Evolutionary conservation across 1,140 invertebrate species (phyloP).

Genomic region (Drosophila yakuba): DNA sequence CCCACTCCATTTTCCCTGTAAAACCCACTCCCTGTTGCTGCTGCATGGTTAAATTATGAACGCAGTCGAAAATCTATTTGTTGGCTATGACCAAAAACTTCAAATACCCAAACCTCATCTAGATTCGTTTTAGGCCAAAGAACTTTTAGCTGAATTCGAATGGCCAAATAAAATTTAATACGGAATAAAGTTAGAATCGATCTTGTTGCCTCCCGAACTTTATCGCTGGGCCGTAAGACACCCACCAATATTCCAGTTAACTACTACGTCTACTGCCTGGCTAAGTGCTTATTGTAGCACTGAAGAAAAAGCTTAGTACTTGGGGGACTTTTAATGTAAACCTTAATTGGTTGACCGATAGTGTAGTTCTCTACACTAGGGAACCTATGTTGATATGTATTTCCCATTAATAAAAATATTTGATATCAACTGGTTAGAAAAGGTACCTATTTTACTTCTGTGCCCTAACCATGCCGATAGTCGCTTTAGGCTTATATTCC

Average conservation of each 20-base stretch:
- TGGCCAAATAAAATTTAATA: constrained; percentile 53
- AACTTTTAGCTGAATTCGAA: constrained; percentile 40
- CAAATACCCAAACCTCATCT: constrained; percentile 25
- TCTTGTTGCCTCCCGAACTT: constrained; percentile 42
- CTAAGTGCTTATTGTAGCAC: constrained; percentile 14
- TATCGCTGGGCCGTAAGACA: constrained; percentile 47
- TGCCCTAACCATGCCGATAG: constrained; percentile 18
- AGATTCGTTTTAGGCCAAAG: constrained; percentile 19
- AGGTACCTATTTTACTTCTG: constrained; percentile 5
- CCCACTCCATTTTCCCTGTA: background rate
- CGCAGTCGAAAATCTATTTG: constrained; percentile 40
- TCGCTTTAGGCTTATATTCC: constrained; percentile 20
- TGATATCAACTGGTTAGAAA: background rate
- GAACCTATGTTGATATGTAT: no score
- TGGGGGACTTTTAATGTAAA: no score
- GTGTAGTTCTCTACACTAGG: no score
- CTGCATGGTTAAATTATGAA: constrained; percentile 58
- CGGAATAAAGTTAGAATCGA: constrained; percentile 32
- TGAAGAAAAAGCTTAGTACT: background rate
- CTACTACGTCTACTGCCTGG: constrained; percentile 2
- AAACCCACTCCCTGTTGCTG: constrained; percentile 25
- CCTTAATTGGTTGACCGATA: no score
- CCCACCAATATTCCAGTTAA: constrained; percentile 40
- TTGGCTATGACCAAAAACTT: constrained; percentile 34
- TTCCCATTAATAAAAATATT: no score